phyloP scores from a whole-genome alignment of 2,797 vertebrate genomes.

The Argentina silus region DNA sequence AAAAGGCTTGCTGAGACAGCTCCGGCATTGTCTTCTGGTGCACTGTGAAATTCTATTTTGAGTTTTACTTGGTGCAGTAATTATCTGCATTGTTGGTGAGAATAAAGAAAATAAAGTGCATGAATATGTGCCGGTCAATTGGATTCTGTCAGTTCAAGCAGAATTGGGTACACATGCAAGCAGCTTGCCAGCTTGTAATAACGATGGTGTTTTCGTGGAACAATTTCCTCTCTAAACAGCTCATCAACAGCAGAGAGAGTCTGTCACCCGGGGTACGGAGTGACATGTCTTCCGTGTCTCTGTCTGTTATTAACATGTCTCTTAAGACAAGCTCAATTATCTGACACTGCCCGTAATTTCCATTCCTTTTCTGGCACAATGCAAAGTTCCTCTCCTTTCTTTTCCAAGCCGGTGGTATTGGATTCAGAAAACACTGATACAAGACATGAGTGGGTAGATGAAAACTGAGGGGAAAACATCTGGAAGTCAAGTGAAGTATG shows the following conservation, averaged over 20 bases:
- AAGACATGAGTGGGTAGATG: constrained; percentile 81
- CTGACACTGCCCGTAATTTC: constrained; percentile 88
- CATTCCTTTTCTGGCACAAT: constrained; percentile 86
- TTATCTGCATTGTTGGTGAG: constrained; percentile 87
- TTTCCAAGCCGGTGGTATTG: constrained; percentile 81
- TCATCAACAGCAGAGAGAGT: constrained; percentile 86
- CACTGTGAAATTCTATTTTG: constrained; percentile 86
- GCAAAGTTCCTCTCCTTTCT: constrained; percentile 86
- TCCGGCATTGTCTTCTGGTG: constrained; percentile 80
- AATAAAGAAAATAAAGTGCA: constrained; percentile 89
- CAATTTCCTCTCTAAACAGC: constrained; percentile 87
- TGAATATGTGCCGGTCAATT: constrained; percentile 88
- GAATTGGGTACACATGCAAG: constrained; percentile 83
- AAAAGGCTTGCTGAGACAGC: constrained; percentile 77
- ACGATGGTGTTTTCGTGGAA: constrained; percentile 86
- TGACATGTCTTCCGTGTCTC: constrained; percentile 85
- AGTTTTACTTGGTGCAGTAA: constrained; percentile 86
- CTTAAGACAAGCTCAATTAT: constrained; percentile 89
- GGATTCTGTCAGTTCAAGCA: constrained; percentile 87
- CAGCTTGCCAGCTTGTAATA: constrained; percentile 84
- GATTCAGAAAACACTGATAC: constrained; percentile 80
- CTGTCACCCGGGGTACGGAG: constrained; percentile 84
- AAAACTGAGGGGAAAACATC: constrained; percentile 73
- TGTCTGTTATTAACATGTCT: constrained; percentile 88
- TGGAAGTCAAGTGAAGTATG: constrained; percentile 84